phyloP scores from a whole-genome alignment of 2,797 vertebrate genomes.

The Allobates femoralis region DNA sequence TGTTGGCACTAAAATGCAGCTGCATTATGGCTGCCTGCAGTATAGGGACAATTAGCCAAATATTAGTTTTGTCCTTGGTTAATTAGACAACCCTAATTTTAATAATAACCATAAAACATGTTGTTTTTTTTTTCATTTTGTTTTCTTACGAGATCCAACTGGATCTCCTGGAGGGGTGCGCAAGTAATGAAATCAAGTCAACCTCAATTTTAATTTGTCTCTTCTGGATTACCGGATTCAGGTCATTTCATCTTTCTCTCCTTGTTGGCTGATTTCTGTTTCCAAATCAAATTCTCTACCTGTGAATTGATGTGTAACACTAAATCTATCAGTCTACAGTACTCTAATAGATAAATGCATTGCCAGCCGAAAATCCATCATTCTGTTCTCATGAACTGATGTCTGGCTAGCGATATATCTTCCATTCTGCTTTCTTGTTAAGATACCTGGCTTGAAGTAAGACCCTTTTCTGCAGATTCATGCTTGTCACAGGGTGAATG shows the following conservation, averaged over 20 bases:
- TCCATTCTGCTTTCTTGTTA: slow-evolving; percentile 25
- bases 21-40: neutral
- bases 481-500: neutral
- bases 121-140: neutral
- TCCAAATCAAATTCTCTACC: slow-evolving; percentile 38
- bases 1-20: neutral
- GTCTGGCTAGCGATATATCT: slow-evolving; percentile 31
- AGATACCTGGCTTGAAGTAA: slow-evolving; percentile 44
- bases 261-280: slow-evolving; percentile 34
- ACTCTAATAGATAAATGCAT: slow-evolving; percentile 46
- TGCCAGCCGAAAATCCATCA: slow-evolving; percentile 47
- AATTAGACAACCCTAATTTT: neutral
- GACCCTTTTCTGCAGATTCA: slow-evolving; percentile 20
- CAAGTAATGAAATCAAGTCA: slow-evolving; percentile 18
- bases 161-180: neutral
- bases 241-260: neutral
- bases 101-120: neutral
- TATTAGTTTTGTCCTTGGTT: neutral
- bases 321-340: slow-evolving; percentile 47
- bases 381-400: slow-evolving; percentile 52
- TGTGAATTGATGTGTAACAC: slow-evolving; percentile 43
- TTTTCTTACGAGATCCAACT: neutral
- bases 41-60: neutral
- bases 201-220: slow-evolving; percentile 7
- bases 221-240: neutral